Percentiles rank a stretch among this genome's conserved stretches.
phyloP scores from a whole-genome alignment of 2,888 invertebrate genomes.

The Resseliella maxima region DNA sequence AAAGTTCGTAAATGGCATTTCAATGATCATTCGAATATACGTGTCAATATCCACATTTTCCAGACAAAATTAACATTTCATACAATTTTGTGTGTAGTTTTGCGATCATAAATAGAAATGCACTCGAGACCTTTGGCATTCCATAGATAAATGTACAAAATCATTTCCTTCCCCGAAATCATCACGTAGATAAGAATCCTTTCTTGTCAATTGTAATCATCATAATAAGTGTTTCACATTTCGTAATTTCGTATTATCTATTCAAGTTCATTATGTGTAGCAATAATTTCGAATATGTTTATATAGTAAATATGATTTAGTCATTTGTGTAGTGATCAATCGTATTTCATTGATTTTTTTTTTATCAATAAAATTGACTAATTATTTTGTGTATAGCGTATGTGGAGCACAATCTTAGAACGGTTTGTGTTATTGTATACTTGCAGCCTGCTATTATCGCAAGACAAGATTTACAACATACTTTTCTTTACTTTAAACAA shows the following conservation, averaged over 20 bases:
- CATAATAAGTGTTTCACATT: not conserved
- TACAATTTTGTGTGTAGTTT: too few relatives aligned
- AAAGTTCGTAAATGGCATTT: too few relatives aligned
- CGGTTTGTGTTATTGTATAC: conserved; percentile 53
- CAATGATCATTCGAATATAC: too few relatives aligned
- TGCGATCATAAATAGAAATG: too few relatives aligned
- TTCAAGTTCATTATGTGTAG: not conserved
- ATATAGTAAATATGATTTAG: not conserved
- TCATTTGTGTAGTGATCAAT: not conserved
- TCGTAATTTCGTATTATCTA: not conserved
- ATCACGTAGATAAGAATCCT: not conserved
- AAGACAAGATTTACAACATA: conserved; percentile 22
- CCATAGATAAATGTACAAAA: not conserved
- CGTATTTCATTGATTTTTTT: too few relatives aligned
- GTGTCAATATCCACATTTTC: too few relatives aligned
- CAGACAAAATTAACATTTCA: too few relatives aligned
- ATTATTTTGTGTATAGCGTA: conserved; percentile 20
- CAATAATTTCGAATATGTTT: not conserved
- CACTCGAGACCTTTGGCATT: too few relatives aligned
- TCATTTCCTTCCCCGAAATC: not conserved
- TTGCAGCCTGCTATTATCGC: conserved; percentile 56
- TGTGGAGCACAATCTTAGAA: conserved; percentile 56
- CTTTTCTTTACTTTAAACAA: conserved; percentile 39
- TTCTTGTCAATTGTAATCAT: not conserved
- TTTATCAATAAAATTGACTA: not conserved